Evolutionary conservation across 2,797 vertebrate genomes (phyloP).

Genomic region (Falco biarmicus): DNA sequence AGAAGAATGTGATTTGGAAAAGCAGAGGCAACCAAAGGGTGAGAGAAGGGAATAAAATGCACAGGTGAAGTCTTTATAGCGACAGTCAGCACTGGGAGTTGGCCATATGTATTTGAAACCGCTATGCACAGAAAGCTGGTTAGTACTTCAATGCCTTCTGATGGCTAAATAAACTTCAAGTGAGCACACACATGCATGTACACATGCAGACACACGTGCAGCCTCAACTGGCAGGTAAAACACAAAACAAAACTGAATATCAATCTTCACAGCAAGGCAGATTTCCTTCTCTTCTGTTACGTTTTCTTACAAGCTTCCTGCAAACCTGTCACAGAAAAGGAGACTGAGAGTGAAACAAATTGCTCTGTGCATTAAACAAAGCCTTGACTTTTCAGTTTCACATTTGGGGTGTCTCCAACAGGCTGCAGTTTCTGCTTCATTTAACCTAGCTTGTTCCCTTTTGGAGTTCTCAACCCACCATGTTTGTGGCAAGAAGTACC

Average conservation of each 20-base stretch:
- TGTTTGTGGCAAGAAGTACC: not conserved
- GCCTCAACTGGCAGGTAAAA: not conserved
- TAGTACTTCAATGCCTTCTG: not conserved
- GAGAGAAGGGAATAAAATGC: not conserved
- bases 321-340: not conserved
- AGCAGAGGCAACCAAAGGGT: not conserved
- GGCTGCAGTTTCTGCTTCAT: conserved; percentile 39
- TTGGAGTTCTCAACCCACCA: not conserved
- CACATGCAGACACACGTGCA: not conserved
- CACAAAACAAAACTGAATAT: not conserved
- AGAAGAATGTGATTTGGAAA: not conserved
- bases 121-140: not conserved
- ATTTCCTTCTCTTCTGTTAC: not conserved
- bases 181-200: rapidly evolving
- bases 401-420: conserved; percentile 5
- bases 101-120: not conserved
- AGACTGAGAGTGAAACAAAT: not conserved
- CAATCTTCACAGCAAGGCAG: not conserved
- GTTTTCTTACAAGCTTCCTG: not conserved
- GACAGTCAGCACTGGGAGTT: not conserved
- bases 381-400: not conserved
- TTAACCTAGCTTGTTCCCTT: not conserved
- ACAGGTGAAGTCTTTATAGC: not conserved
- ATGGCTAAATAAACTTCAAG: not conserved
- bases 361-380: not conserved